Conservation (phyloP, 2,797 vertebrate genomes). For the Triplophysa yarkandensis region DNA sequence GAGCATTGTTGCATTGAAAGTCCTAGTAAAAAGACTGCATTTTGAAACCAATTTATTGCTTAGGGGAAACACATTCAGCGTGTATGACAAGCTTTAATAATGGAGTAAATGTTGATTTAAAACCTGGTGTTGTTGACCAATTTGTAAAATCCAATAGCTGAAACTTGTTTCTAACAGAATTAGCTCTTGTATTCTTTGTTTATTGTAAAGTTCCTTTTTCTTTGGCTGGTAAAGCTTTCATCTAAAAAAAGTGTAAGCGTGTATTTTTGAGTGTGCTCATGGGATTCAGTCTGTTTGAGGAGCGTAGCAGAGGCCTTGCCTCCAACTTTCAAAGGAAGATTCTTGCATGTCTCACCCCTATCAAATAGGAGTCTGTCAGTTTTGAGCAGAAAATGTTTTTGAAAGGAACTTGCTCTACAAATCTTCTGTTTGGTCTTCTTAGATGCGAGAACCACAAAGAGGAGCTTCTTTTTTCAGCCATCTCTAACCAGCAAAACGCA, state of each 20-base stretch:
- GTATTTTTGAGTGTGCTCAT: slow-evolving; percentile 51
- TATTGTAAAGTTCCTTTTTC: slow-evolving; percentile 43
- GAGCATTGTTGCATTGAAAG: not conserved
- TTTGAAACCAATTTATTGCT: not conserved
- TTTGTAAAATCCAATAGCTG: not conserved
- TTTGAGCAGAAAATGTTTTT: not conserved
- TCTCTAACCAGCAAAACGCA: slow-evolving; percentile 63
- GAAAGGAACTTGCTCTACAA: slow-evolving; percentile 6
- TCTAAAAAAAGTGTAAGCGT: slow-evolving; percentile 45
- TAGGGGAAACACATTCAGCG: not conserved
- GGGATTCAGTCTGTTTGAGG: slow-evolving; percentile 29
- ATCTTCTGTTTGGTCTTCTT: slow-evolving; percentile 14
- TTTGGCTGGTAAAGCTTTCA: slow-evolving; percentile 42
- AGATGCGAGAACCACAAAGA: slow-evolving; percentile 16
- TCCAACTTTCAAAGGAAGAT: slow-evolving; percentile 54
- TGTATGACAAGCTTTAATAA: not conserved
- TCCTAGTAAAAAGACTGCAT: too few species aligned
- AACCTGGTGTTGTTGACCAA: not conserved
- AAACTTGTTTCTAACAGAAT: not conserved
- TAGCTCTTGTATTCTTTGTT: not conserved
- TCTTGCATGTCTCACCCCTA: slow-evolving; percentile 50
- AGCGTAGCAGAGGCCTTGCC: slow-evolving; percentile 41
- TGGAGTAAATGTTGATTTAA: not conserved
- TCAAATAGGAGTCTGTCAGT: slow-evolving; percentile 42
- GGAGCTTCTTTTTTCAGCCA: slow-evolving; percentile 38